These are phyloP conservation scores for Pempheris klunzingeri DNA, from an alignment of 2,797 vertebrate species.

Conservation along the genomic window DNA sequence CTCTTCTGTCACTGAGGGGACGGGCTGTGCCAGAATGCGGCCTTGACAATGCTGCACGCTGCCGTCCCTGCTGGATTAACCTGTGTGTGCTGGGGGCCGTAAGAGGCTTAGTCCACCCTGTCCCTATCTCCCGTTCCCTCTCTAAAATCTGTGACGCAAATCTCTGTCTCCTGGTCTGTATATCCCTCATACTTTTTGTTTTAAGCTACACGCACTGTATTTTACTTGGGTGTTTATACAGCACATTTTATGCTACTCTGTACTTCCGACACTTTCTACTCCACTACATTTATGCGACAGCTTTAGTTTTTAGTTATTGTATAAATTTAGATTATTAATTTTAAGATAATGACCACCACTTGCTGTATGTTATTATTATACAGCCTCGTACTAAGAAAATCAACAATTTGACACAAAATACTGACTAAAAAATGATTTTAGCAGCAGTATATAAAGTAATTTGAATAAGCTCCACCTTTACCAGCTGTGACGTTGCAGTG, in stretches of 20 bases:
- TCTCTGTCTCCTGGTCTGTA: slow-evolving; percentile 3
- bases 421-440: background rate
- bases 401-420: too few species aligned
- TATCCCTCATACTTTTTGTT: background rate
- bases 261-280: background rate
- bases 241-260: background rate
- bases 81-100: slow-evolving; percentile 55
- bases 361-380: too few species aligned
- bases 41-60: slow-evolving; percentile 1
- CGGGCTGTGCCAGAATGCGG: slow-evolving; percentile 29
- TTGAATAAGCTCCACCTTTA: background rate
- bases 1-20: slow-evolving; percentile 13
- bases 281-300: background rate
- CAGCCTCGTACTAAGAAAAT: too few species aligned
- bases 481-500: background rate
- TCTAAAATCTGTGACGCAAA: slow-evolving; percentile 32
- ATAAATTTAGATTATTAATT: background rate
- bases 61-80: slow-evolving; percentile 63
- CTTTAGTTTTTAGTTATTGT: background rate
- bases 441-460: background rate
- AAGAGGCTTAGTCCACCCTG: slow-evolving; percentile 73
- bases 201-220: too few species aligned
- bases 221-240: background rate
- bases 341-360: too few species aligned
- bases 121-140: slow-evolving; percentile 14